phyloP scores from a whole-genome alignment of 1,140 invertebrate species.

The Brachionus angularis region DNA sequence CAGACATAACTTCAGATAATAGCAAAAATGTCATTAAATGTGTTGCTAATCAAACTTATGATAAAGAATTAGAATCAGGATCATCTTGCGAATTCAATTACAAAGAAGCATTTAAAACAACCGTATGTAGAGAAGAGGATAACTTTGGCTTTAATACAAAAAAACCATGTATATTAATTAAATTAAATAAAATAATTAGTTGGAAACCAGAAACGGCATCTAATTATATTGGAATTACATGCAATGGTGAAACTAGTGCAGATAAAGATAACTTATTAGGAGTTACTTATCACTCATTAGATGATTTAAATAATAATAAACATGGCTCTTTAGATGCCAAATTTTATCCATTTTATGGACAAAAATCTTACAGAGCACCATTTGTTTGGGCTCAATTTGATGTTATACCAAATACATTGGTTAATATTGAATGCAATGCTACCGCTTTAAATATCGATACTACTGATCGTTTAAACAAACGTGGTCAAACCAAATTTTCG shows the following conservation, averaged over 20 bases:
- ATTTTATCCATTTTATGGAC: slow-evolving; percentile 24
- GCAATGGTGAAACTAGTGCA: slow-evolving; percentile 8
- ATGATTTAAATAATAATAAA: neutral
- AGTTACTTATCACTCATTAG: slow-evolving; percentile 14
- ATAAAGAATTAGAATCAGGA: neutral
- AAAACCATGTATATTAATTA: slow-evolving; percentile 19
- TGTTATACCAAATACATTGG: slow-evolving; percentile 1
- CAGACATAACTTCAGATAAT: neutral
- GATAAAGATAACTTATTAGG: slow-evolving; percentile 17
- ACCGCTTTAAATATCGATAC: slow-evolving; percentile 28
- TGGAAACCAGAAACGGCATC: neutral
- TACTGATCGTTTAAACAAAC: slow-evolving; percentile 28
- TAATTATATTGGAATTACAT: slow-evolving; percentile 13
- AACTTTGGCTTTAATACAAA: slow-evolving; percentile 9
- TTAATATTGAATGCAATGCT: slow-evolving; percentile 35
- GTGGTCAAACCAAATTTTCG: slow-evolving; percentile 37
- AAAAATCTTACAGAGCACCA: neutral
- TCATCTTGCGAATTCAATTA: slow-evolving; percentile 25
- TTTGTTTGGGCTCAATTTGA: slow-evolving; percentile 41
- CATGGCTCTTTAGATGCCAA: slow-evolving; percentile 5
- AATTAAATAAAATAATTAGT: slow-evolving; percentile 19
- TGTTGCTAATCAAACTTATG: slow-evolving; percentile 5
- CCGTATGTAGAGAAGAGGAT: neutral
- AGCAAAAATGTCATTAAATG: neutral
- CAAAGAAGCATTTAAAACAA: slow-evolving; percentile 15